Base-by-base conservation (phyloP, 2,888 invertebrate species). In the Papilio protenor region DNA sequence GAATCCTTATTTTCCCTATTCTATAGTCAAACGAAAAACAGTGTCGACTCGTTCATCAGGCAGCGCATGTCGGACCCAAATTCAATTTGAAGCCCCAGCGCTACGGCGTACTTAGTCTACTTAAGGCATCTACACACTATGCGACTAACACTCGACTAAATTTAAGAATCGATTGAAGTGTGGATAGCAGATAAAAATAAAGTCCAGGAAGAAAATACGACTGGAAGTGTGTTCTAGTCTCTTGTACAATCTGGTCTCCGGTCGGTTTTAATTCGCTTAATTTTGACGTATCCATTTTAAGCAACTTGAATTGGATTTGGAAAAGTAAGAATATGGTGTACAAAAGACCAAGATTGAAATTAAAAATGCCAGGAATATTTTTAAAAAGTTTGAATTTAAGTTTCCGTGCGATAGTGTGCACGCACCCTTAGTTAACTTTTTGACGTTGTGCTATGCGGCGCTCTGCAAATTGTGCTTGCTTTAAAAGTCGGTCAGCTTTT, bases 11-110 rank as follows among this genome's bases (percentile, higher is more conserved):
- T 64, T 77, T 77, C 77, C 33, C 49, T 70, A 47, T 77, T 74
- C 74, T 70, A 59, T 59, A 70, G 74, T 73, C 74, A 74, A 77
- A 70, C 77, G 77, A 40, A 69, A 74, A 77, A 74, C 73, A 77
- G 73, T 77, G 77, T 77, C 49, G 71, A 77, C 66, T 66, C 69
- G 77, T 73, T 77, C 73, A 73, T 77, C 77, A 77, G 73, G 69
- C 73, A 57, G 77, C 77, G 77, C 77, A 59, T 77, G 81, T 81
- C 78, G 81, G 79, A 78, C 76, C 77, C 78, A 80, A 82, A 83
- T 80, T 83, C 80, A 81, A 83, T 83, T 83, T 82, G 77, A 73
- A 66, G 49, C 69, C 73, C 69, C 72, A 70, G 75, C 75, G 78
- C 79, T 69, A 61, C 75, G 79, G 79, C 79, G 75, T 79, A 77